Percentiles rank a stretch among this genome's conserved stretches.
Conservation (phyloP, 1,140 invertebrate species). For the Pseudoatta argentina region DNA sequence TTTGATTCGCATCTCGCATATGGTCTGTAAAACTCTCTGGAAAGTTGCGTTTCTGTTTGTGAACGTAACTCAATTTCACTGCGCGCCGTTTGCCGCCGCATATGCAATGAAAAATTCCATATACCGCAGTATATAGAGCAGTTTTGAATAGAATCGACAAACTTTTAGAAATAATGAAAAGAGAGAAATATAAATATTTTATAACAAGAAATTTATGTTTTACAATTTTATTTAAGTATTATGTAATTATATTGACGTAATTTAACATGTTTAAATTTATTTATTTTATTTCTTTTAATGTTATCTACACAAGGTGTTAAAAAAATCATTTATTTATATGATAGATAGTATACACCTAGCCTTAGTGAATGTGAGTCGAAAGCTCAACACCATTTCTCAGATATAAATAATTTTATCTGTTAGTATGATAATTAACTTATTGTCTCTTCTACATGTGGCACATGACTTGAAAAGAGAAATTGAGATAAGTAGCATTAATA, state of each 20-base stretch:
- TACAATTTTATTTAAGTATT: not conserved
- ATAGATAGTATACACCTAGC: too few species aligned
- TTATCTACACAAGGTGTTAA: not conserved
- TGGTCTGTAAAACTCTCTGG: conserved; percentile 37
- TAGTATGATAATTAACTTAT: too few species aligned
- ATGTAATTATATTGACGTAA: not conserved
- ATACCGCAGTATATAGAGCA: not conserved
- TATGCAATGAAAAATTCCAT: conserved; percentile 49
- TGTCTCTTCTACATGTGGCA: too few species aligned
- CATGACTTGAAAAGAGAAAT: too few species aligned
- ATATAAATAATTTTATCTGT: too few species aligned
- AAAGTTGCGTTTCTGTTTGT: conserved; percentile 51
- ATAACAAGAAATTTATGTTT: not conserved
- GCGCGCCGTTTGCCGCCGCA: conserved; percentile 31
- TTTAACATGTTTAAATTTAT: not conserved
- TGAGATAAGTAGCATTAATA: too few species aligned
- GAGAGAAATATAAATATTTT: conserved; percentile 14
- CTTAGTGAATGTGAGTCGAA: too few species aligned
- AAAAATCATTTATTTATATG: too few species aligned
- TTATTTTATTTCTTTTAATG: not conserved
- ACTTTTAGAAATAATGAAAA: not conserved
- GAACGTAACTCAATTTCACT: conserved; percentile 54
- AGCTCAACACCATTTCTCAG: too few species aligned
- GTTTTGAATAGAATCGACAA: conserved; percentile 18
- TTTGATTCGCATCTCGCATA: conserved; percentile 45